Percentiles rank a stretch among this genome's conserved stretches.
These are phyloP conservation scores for Mamestra configurata DNA, from an alignment of 1,140 invertebrate genomes.

Conservation along the genomic window DNA sequence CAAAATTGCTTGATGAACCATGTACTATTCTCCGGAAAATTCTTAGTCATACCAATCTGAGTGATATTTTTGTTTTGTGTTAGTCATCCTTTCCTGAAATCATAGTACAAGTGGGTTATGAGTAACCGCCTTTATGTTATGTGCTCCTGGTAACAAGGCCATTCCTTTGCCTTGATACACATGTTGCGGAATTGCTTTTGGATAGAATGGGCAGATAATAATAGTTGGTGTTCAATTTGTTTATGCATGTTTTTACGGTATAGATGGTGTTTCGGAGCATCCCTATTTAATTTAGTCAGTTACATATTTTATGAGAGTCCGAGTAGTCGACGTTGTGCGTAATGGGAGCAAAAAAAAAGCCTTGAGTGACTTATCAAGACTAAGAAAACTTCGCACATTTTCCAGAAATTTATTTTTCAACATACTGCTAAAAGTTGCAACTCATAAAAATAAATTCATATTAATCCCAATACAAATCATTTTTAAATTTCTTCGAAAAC, in stretches of 20 bases:
- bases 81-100: conserved; percentile 25
- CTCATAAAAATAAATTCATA: neutral
- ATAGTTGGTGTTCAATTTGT: neutral
- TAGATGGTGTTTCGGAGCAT: too few relatives aligned
- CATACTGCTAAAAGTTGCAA: too few relatives aligned
- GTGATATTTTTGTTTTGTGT: conserved; percentile 22
- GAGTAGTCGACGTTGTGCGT: too few relatives aligned
- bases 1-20: neutral
- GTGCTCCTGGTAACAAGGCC: neutral
- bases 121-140: neutral
- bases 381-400: too few relatives aligned
- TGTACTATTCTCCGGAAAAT: neutral
- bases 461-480: neutral
- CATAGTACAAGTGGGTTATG: conserved; percentile 28
- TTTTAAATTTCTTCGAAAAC: neutral
- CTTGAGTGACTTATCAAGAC: too few relatives aligned
- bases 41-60: conserved; percentile 20
- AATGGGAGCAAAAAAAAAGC: too few relatives aligned
- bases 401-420: too few relatives aligned
- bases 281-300: too few relatives aligned
- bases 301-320: too few relatives aligned
- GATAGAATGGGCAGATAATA: neutral
- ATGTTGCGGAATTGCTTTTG: neutral
- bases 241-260: too few relatives aligned
- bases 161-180: neutral